Evolutionary conservation across 1,140 invertebrate species (phyloP), one percentile per base, ranked within the genome.

Genomic region (Caenorhabditis remanei): DNA sequence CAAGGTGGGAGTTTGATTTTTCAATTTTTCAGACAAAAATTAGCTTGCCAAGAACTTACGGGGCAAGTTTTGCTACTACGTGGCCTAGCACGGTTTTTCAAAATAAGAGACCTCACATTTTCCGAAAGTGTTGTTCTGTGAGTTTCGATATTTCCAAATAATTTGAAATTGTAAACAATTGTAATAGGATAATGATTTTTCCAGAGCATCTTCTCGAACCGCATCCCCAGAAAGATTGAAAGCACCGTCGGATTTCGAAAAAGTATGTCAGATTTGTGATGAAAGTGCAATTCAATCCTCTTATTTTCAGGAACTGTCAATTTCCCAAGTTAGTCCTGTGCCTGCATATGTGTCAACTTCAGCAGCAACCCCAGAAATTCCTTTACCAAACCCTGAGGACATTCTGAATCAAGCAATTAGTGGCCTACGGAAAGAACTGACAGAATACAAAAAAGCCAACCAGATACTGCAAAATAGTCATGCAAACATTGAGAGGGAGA

Each of bases 361-460:
- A 8, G 50, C 43, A 16, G 21, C 46, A 14, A 32, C 24, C 48
- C 8, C 21, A 63, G 61, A 50, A 21, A n/a, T 21, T 0, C 24
- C 24, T 19, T 63, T 50, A 50, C 84, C 56, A 50, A 65, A 65
- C 21, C 56, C 46, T 48, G 56, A 65, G 24, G 84, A 63, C 11
- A 65, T 53, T 11, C 19, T 61, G 13, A 63, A 65, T 11, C 46
- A 65, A 48, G 56, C 84, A 65, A 65, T 85, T 11, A 8, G 16
- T 21, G 55, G 61, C 16, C 43, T 50, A 21, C 58, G 55, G n/a
- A 85, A 50, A 50, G 84, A 61, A 50, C 19, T 65, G 24, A 85
- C n/a, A 19, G 61, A 65, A n/a, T 85, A 65, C 41, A 65, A 84
- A 58, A 84, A 84, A 84, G 56, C 55, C 7, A 84, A 56, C 16